phyloP scores from a whole-genome alignment of 2,888 invertebrate species.

The Lobophora halterata region DNA sequence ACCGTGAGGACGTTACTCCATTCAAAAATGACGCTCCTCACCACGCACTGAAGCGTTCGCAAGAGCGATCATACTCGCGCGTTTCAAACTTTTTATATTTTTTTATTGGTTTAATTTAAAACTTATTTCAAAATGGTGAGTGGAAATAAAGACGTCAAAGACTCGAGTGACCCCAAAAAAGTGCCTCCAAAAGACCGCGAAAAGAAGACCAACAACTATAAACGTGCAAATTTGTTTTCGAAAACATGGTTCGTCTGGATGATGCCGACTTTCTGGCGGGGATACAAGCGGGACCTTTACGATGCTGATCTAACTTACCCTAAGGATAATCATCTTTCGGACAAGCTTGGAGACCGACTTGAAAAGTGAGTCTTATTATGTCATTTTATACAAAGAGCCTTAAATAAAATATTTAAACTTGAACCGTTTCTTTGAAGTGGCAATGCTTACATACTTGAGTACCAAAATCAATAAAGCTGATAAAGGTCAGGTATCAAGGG shows the following conservation, averaged over 20 bases:
- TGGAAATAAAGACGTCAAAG: slow-evolving; percentile 73
- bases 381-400: slow-evolving; percentile 8
- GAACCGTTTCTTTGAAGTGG: slow-evolving; percentile 15
- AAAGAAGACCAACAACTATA: slow-evolving; percentile 72
- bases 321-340: slow-evolving; percentile 83
- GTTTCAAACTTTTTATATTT: slow-evolving; percentile 19
- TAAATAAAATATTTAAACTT: slow-evolving; percentile 7
- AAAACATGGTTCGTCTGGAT: slow-evolving; percentile 77
- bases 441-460: slow-evolving; percentile 8
- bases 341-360: slow-evolving; percentile 82
- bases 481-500: slow-evolving; percentile 34
- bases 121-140: slow-evolving; percentile 65
- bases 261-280: slow-evolving; percentile 80
- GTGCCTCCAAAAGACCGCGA: slow-evolving; percentile 70
- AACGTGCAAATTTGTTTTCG: slow-evolving; percentile 64
- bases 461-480: slow-evolving; percentile 36
- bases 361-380: slow-evolving; percentile 72
- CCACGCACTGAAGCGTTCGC: slow-evolving; percentile 36
- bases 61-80: slow-evolving; percentile 17
- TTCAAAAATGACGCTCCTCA: slow-evolving; percentile 53
- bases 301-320: slow-evolving; percentile 86
- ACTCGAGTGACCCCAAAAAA: slow-evolving; percentile 64
- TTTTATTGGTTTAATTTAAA: slow-evolving; percentile 25
- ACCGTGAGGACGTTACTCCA: slow-evolving; percentile 43
- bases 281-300: slow-evolving; percentile 83